These are phyloP conservation scores for Nephrocerus scutellatus DNA, from an alignment of 2,888 invertebrate species.

Conservation along the genomic window DNA sequence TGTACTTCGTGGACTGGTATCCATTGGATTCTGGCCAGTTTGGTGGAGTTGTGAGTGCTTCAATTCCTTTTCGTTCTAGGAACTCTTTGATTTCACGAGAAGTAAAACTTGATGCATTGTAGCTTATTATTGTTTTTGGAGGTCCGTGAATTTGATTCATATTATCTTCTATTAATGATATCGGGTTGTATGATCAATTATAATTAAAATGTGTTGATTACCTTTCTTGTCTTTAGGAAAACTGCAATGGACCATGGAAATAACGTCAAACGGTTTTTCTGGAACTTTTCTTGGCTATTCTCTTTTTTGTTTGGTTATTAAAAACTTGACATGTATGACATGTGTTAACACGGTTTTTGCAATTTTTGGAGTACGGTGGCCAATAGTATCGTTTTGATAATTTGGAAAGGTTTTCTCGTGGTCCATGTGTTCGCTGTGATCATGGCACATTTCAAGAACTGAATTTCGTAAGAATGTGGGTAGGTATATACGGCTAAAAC, in stretches of 20 bases:
- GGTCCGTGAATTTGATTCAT: constrained; percentile 1
- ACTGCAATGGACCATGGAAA: constrained; percentile 7
- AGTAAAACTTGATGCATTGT: constrained; percentile 7
- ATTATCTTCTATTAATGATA: no score
- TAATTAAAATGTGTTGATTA: constrained; percentile 6
- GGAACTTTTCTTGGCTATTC: constrained; percentile 9
- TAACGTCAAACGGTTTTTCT: constrained; percentile 8
- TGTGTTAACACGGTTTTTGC: constrained; percentile 3
- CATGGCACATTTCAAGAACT: constrained; percentile 7
- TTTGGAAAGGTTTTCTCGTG: constrained; percentile 9
- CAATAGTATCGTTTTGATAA: constrained; percentile 7
- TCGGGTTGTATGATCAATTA: constrained; percentile 9
- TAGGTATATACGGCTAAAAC: neutral
- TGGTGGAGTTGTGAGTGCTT: neutral
- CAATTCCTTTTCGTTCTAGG: neutral
- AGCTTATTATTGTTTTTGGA: constrained; percentile 4
- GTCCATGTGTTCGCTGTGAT: constrained; percentile 11
- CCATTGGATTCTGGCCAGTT: no score
- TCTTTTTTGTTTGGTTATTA: constrained; percentile 7
- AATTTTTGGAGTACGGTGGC: constrained; percentile 3
- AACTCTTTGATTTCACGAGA: constrained; percentile 3
- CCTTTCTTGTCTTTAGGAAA: constrained; percentile 3
- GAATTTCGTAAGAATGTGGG: constrained; percentile 1
- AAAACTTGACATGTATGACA: constrained; percentile 6
- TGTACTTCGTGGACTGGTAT: no score